These are phyloP conservation scores for Zoroaster sp. DNA, from an alignment of 53 echinoderm and acorn worm species.

Conservation along the genomic window DNA sequence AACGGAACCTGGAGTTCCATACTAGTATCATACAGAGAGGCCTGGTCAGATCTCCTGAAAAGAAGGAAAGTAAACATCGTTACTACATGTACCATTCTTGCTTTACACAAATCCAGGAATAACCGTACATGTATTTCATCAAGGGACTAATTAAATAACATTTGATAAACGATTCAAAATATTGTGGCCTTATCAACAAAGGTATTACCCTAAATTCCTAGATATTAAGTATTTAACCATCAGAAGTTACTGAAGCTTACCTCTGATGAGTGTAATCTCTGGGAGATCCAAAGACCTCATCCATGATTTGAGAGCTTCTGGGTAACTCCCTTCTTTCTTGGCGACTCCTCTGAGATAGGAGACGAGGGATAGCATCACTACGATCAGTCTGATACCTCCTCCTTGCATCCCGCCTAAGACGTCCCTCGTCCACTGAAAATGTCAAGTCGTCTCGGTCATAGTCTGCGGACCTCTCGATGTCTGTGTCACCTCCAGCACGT, in stretches of 20 bases:
- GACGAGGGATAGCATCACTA: constrained; percentile 24
- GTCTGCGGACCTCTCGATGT: not conserved
- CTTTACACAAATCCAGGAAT: too few relatives aligned
- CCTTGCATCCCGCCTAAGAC: constrained; percentile 26
- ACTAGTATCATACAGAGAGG: not conserved
- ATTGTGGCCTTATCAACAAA: too few relatives aligned
- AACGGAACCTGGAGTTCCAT: constrained; percentile 41
- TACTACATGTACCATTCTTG: too few relatives aligned
- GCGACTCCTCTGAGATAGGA: constrained; percentile 21
- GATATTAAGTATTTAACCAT: too few relatives aligned
- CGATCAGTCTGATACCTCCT: constrained; percentile 34
- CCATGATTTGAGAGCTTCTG: constrained; percentile 10
- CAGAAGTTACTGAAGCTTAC: too few relatives aligned
- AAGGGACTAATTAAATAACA: too few relatives aligned
- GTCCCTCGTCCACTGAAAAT: constrained; percentile 42
- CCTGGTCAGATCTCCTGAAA: not conserved
- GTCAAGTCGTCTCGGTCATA: not conserved
- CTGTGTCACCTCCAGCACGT: not conserved
- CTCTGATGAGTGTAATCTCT: not conserved
- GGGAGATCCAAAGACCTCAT: constrained; percentile 26
- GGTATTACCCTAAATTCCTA: too few relatives aligned
- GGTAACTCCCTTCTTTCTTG: not conserved
- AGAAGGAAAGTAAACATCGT: not conserved
- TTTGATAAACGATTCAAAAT: too few relatives aligned
- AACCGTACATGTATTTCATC: too few relatives aligned